Conservation (phyloP, 2,113 vertebrate genomes). For the Caranx melampygus region DNA sequence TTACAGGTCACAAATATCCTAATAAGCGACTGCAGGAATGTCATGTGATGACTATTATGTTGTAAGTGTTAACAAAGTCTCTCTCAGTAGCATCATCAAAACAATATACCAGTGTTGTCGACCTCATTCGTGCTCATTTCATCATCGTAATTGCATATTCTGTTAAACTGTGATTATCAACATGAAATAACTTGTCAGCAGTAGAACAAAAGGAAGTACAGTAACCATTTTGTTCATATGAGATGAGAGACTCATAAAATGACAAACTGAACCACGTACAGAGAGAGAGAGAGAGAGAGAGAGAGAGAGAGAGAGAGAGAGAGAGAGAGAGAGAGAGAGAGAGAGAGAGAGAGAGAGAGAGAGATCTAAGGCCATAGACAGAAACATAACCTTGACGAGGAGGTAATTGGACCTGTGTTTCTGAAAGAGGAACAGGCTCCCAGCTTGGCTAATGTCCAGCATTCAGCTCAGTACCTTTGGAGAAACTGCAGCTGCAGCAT, state of each 20-base stretch:
- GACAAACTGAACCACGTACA: slow-evolving; percentile 48
- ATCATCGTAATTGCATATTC: slow-evolving; percentile 76
- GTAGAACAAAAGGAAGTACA: slow-evolving; percentile 32
- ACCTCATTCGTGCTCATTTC: slow-evolving; percentile 76
- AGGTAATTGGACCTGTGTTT: slow-evolving; percentile 56
- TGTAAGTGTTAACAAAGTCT: slow-evolving; percentile 57
- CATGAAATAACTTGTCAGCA: slow-evolving; percentile 77
- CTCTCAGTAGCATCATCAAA: slow-evolving; percentile 78
- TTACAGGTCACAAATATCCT: slow-evolving; percentile 19
- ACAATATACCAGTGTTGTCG: slow-evolving; percentile 82
- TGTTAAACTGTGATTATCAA: slow-evolving; percentile 81
- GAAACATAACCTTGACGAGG: slow-evolving; percentile 66
- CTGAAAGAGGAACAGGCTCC: slow-evolving; percentile 49
- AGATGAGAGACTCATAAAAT: slow-evolving; percentile 53
- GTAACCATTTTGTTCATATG: slow-evolving; percentile 48
- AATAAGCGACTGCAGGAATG: slow-evolving; percentile 18
- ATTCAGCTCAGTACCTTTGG: slow-evolving; percentile 48
- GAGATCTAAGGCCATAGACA: slow-evolving; percentile 68
- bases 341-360: no score
- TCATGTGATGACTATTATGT: slow-evolving; percentile 11
- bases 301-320: slow-evolving; percentile 43
- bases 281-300: slow-evolving; percentile 50
- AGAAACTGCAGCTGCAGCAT: slow-evolving; percentile 64
- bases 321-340: no score
- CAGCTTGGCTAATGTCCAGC: slow-evolving; percentile 51